Base-by-base conservation (phyloP, 2,797 vertebrate genomes). In the Epinephelus awoara region DNA sequence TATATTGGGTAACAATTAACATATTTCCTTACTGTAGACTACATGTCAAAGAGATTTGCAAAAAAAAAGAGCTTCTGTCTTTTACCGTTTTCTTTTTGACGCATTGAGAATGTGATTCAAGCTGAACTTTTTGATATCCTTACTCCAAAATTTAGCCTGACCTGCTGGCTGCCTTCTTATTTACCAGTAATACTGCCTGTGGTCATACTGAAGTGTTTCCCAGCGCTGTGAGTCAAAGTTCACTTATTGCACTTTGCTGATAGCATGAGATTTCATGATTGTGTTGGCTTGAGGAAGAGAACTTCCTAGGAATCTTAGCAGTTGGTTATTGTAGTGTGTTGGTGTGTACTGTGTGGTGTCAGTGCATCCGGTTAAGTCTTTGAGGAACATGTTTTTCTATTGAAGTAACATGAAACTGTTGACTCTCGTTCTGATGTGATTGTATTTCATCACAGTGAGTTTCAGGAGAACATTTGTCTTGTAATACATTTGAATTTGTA, bases 271-370 rank as follows among this genome's bases (percentile, higher is more conserved):
- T n/a, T 46, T 47, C 44, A 19, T 75, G 29, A 62, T 58, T 59
- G 42, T 17, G 3, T 54, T 15, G 0, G 2, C 3, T 42, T 18
- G 46, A 73, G 73, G 29, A 80, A 67, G 34, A 14, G 13, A n/a
- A 62, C 40, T 77, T 85, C 72, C 57, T 62, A 73, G 1, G 85
- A 89, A 81, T 54, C 50, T 5, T 4, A 52, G 19, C 8, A 17
- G 15, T 63, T 56, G 46, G 13, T 42, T 21, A 19, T 27, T 63
- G 17, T 27, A 29, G 23, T 2, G 3, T 51, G 52, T 67, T 19
- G 50, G 1, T 23, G 21, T 59, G 27, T 42, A 15, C 29, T 9
- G 4, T 17, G 0, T 3, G 18, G 12, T 65, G 29, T 63, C 19
- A 44, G 15, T 9, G 15, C 6, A 3, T 64, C 34, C 0, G 1